These are phyloP conservation scores for Mionectes macconnelli DNA, from an alignment of 2,113 vertebrate genomes.

Conservation along the genomic window DNA sequence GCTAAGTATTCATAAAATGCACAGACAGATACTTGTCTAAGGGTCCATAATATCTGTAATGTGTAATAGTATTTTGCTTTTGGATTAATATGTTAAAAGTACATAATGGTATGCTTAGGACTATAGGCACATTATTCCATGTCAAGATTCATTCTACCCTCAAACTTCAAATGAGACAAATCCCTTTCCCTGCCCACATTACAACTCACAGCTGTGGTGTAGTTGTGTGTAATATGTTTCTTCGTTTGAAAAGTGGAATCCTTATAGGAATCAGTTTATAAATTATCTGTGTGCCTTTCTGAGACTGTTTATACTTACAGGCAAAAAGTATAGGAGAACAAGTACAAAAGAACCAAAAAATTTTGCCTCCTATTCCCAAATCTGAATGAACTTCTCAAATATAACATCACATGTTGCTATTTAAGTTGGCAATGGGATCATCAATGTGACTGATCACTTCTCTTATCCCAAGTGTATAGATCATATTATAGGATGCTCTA, in stretches of 20 bases:
- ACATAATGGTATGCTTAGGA: neutral
- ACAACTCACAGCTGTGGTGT: neutral
- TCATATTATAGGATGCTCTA: neutral
- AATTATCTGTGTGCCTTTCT: neutral
- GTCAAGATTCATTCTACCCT: neutral
- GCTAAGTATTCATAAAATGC: neutral
- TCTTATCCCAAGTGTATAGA: neutral
- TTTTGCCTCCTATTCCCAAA: neutral
- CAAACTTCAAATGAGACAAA: neutral
- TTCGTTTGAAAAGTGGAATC: neutral
- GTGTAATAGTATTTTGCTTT: neutral
- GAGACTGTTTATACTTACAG: neutral
- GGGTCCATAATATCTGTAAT: neutral
- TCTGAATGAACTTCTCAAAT: neutral
- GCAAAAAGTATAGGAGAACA: neutral
- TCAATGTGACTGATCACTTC: neutral
- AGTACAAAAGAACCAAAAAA: neutral
- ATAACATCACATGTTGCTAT: neutral
- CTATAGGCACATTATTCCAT: neutral
- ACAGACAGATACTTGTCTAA: neutral
- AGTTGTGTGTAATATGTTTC: neutral
- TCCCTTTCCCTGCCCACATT: neutral
- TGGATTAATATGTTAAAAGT: neutral
- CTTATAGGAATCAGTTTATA: neutral
- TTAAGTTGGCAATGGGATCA: neutral